Percentiles rank a stretch among this genome's conserved stretches.
Evolutionary conservation across 2,888 invertebrate species (phyloP).

Genomic region (Nematopogon swammerdamellus): DNA sequence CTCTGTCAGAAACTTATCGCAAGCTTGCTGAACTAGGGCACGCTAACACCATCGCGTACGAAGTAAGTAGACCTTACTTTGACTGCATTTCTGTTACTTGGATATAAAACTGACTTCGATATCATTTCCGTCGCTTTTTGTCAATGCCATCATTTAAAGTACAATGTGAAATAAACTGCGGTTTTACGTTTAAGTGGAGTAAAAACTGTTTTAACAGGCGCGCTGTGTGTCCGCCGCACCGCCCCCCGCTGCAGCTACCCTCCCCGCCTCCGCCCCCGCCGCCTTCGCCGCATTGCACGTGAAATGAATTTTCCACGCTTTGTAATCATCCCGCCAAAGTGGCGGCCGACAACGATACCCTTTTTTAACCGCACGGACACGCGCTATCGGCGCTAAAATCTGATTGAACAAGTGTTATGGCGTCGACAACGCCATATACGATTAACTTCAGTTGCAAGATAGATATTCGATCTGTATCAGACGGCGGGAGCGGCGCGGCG

Average conservation of each 20-base stretch:
- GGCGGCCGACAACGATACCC: conserved; percentile 15
- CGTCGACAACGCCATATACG: conserved; percentile 39
- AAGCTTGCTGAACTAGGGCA: too few species aligned
- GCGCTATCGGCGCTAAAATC: conserved; percentile 35
- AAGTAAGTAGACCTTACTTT: too few species aligned
- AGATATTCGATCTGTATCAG: conserved; percentile 37
- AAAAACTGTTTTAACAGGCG: conserved; percentile 6
- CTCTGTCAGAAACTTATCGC: too few species aligned
- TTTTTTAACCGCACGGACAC: conserved; percentile 1
- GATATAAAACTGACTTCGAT: not conserved
- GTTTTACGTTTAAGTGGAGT: not conserved
- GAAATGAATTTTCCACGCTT: conserved; percentile 21
- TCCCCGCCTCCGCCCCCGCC: too few species aligned
- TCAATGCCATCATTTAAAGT: not conserved
- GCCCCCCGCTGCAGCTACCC: too few species aligned
- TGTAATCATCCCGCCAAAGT: conserved; percentile 29
- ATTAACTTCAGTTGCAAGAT: conserved; percentile 28
- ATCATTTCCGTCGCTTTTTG: not conserved
- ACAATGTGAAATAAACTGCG: not conserved
- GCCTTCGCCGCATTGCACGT: conserved; percentile 6
- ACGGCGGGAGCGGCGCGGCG: conserved; percentile 25
- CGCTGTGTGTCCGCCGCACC: conserved; percentile 5
- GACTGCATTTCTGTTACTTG: too few species aligned
- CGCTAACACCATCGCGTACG: too few species aligned
- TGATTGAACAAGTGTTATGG: conserved; percentile 45